phyloP scores from a whole-genome alignment of 2,888 invertebrate genomes.

The Smittia aterrima region DNA sequence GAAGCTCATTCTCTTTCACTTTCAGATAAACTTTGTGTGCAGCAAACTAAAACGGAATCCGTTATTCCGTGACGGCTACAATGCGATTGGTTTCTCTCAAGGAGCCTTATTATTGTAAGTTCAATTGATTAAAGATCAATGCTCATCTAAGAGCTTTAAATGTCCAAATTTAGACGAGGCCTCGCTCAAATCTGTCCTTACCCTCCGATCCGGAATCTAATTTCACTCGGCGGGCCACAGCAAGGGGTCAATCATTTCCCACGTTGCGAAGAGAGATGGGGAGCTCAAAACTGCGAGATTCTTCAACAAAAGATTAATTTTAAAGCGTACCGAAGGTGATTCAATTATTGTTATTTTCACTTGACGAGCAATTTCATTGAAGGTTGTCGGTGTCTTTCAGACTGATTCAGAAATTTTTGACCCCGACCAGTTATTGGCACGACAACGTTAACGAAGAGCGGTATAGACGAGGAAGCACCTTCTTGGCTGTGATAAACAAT shows the following conservation, averaged over 20 bases:
- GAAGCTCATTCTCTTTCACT: not conserved
- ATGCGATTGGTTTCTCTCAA: slow-evolving; percentile 97
- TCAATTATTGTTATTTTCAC: not conserved
- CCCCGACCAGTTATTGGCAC: slow-evolving; percentile 99
- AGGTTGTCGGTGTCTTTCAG: not conserved
- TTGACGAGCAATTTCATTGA: not conserved
- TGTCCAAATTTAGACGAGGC: slow-evolving; percentile 74
- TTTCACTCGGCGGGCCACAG: slow-evolving; percentile 94
- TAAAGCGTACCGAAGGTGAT: not conserved
- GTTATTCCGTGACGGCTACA: slow-evolving; percentile 74
- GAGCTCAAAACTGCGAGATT: not conserved
- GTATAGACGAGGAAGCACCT: slow-evolving; percentile 76
- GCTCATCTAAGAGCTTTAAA: not conserved
- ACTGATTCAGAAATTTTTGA: slow-evolving; percentile 66
- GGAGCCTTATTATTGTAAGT: slow-evolving; percentile 93
- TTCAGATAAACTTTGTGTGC: slow-evolving; percentile 62
- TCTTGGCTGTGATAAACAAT: slow-evolving; percentile 95
- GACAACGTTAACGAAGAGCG: slow-evolving; percentile 81
- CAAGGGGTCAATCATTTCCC: slow-evolving; percentile 55
- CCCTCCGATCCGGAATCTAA: slow-evolving; percentile 79
- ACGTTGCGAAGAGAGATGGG: not conserved
- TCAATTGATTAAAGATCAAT: not conserved
- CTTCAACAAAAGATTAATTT: not conserved
- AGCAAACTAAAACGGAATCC: slow-evolving; percentile 65
- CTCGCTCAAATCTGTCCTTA: slow-evolving; percentile 87